phyloP scores from a whole-genome alignment of 1,140 invertebrate species.

The Adelges cooleyi region DNA sequence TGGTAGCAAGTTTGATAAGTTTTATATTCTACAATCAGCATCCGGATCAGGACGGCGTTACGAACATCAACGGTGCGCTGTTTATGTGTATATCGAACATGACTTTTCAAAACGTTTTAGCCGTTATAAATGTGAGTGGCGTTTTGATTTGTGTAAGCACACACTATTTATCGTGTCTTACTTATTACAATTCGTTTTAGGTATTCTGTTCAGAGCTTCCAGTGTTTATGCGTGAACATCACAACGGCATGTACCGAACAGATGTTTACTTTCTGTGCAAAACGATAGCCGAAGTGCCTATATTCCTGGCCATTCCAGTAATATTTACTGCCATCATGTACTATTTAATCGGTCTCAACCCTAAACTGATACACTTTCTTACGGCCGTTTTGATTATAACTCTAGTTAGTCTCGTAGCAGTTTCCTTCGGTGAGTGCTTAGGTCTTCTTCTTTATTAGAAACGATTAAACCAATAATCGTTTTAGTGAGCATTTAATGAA shows the following conservation, averaged over 20 bases:
- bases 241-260: slow-evolving; percentile 81
- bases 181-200: too few species aligned
- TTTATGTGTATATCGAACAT: slow-evolving; percentile 87
- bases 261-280: slow-evolving; percentile 90
- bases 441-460: too few species aligned
- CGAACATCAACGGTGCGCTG: slow-evolving; percentile 92
- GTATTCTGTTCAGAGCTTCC: slow-evolving; percentile 85
- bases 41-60: slow-evolving; percentile 74
- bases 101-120: slow-evolving; percentile 85
- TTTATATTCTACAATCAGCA: slow-evolving; percentile 79
- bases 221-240: slow-evolving; percentile 82
- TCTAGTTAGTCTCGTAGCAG: slow-evolving; percentile 78
- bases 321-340: slow-evolving; percentile 78
- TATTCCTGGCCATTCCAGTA: slow-evolving; percentile 68
- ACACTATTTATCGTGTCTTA: slow-evolving; percentile 1
- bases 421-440: slow-evolving; percentile 67
- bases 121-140: slow-evolving; percentile 70
- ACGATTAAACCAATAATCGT: too few species aligned
- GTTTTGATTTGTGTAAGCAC: neutral
- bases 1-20: slow-evolving; percentile 74
- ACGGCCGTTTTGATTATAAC: slow-evolving; percentile 59
- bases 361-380: slow-evolving; percentile 57
- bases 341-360: slow-evolving; percentile 74
- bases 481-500: too few species aligned
- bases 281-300: slow-evolving; percentile 73